Evolutionary conservation across 1,140 invertebrate genomes (phyloP).

Genomic region (Diorhabda sublineata): DNA sequence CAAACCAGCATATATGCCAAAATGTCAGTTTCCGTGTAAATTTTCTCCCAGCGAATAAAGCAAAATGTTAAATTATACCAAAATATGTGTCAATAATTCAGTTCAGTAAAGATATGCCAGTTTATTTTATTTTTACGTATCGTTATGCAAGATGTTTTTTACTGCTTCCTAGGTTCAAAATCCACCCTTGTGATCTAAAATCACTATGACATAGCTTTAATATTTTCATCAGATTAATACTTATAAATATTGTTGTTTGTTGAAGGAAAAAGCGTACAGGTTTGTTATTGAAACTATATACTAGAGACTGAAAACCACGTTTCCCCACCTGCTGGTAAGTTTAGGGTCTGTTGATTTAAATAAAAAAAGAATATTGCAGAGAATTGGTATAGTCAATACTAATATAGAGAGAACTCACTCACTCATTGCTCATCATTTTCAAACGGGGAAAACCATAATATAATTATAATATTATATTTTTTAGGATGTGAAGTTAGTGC

Average conservation of each 20-base stretch:
- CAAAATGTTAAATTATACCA: too few relatives aligned
- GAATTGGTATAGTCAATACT: too few relatives aligned
- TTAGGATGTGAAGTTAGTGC: too few relatives aligned
- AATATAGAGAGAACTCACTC: neutral
- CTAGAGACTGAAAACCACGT: neutral
- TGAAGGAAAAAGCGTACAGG: neutral
- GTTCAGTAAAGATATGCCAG: too few relatives aligned
- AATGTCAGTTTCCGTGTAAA: too few relatives aligned
- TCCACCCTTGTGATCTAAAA: neutral
- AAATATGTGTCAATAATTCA: too few relatives aligned
- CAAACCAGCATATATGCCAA: too few relatives aligned
- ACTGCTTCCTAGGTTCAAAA: too few relatives aligned
- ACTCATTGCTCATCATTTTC: neutral
- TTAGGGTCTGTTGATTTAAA: neutral
- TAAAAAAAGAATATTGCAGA: too few relatives aligned
- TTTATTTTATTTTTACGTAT: neutral
- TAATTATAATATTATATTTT: neutral
- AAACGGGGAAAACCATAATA: neutral
- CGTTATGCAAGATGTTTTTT: neutral
- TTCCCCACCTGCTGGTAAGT: neutral
- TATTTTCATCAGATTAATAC: neutral
- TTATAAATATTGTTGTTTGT: neutral
- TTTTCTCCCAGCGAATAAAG: too few relatives aligned
- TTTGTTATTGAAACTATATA: neutral
- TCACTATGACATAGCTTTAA: neutral